Evolutionary conservation across 2,797 vertebrate species (phyloP), one percentile per base, ranked within the genome.

Genomic region (Cetoscarus ocellatus): DNA sequence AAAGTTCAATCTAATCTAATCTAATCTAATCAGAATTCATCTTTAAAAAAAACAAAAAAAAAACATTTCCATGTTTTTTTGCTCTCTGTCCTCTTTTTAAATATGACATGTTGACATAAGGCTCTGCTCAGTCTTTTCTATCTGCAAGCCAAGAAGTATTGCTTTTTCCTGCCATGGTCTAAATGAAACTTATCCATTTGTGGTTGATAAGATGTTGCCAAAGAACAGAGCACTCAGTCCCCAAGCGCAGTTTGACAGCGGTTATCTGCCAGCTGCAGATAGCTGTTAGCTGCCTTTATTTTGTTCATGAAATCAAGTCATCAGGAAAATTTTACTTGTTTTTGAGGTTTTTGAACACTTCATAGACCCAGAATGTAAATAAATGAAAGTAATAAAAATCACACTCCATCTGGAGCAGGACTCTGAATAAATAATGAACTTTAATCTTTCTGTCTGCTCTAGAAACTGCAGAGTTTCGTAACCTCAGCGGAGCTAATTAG

Each of bases 401-500:
- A 0, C 3, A 57, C 39, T 80, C n/a, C 9, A 34, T 75, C 48
- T 1, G 14, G 34, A 78, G 35, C 34, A 13, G 47, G 18, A 54
- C 8, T 4, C 10, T 71, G 9, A 19, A 12, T 59, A 63, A 70
- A 70, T 62, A n/a, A 19, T 67, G 35, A 50, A 62, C 53, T 70
- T 45, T 7, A 57, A 51, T 67, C 36, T 35, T 38, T 35, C 48
- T 53, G 52, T 68, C 56, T 49, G 45, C 62, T 64, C 50, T 75
- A n/a, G 58, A 52, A 35, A 45, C 40, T 48, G 38, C n/a, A 3
- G 51, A 43, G 15, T 39, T 64, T 68, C 54, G 59, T 58, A 71
- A 67, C 77, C 82, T 73, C 79, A 1, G 62, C 62, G 84, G 85
- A 84, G 68, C 80, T 86, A 75, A 83, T 90, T 86, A 86, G 54